A percentile compares a stretch with the other conserved stretches of the same genome.
Conservation (phyloP, 2,113 vertebrate genomes). For the Myotis davidii region DNA sequence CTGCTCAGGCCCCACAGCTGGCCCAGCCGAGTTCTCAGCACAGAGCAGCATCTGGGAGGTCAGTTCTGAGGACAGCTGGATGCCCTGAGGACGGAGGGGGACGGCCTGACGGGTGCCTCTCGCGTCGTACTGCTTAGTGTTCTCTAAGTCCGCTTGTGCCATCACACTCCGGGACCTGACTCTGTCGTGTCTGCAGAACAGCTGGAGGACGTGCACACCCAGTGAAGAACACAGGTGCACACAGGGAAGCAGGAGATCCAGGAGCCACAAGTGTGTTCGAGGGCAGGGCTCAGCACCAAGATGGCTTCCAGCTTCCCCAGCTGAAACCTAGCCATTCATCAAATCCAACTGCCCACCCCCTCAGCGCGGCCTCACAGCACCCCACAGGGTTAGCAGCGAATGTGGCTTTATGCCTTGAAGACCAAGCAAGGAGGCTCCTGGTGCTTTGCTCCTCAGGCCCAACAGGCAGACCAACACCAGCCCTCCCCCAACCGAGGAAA, state of each 20-base stretch:
- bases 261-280: constrained; percentile 80
- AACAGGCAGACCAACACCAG: background rate
- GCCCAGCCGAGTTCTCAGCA: background rate
- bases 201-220: background rate
- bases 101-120: background rate
- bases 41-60: constrained; percentile 40
- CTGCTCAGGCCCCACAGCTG: constrained; percentile 23
- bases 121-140: constrained; percentile 29
- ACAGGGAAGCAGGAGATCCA: constrained; percentile 58
- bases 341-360: constrained; percentile 64
- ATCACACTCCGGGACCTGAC: background rate
- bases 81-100: background rate
- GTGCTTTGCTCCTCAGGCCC: background rate
- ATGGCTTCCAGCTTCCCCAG: background rate
- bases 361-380: constrained; percentile 36
- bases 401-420: constrained; percentile 81
- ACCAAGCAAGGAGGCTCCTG: constrained; percentile 72
- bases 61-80: background rate
- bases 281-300: background rate
- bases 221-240: background rate
- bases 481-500: constrained; percentile 46
- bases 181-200: background rate
- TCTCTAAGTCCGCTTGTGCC: background rate
- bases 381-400: constrained; percentile 70
- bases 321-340: background rate